phyloP scores from a whole-genome alignment of 2,113 vertebrate genomes.

The Xiphophorus hellerii region DNA sequence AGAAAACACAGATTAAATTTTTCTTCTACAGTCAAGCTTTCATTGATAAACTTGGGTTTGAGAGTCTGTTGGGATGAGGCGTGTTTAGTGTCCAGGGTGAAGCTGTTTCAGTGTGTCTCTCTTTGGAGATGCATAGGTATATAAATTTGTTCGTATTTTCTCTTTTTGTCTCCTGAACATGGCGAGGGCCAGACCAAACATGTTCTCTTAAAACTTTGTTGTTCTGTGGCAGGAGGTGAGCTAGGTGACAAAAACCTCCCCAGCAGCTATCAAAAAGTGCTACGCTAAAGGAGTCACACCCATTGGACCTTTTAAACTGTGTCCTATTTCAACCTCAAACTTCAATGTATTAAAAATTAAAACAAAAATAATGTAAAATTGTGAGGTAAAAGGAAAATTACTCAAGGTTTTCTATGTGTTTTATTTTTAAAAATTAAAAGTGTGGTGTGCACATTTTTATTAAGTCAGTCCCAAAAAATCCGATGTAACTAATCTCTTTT shows the following conservation, averaged over 20 bases:
- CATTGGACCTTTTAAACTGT: not conserved
- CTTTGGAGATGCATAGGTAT: constrained; percentile 14
- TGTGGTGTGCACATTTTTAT: not conserved
- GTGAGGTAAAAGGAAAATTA: not conserved
- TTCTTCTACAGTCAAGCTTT: constrained; percentile 37
- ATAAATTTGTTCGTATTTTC: constrained; percentile 26
- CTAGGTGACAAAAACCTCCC: constrained; percentile 59
- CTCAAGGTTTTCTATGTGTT: not conserved
- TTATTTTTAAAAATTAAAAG: too few relatives aligned
- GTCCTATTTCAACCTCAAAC: not conserved
- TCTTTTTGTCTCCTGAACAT: constrained; percentile 39
- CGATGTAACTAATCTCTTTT: not conserved
- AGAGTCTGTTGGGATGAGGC: not conserved
- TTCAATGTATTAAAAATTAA: not conserved
- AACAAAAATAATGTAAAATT: not conserved
- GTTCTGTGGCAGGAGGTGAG: constrained; percentile 61
- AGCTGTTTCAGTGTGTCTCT: constrained; percentile 20
- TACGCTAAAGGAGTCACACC: not conserved
- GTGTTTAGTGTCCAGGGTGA: constrained; percentile 12
- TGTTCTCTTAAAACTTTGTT: constrained; percentile 45
- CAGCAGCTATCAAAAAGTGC: constrained; percentile 55
- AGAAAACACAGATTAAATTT: not conserved
- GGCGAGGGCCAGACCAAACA: constrained; percentile 65
- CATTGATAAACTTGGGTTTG: constrained; percentile 18
- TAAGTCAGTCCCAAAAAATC: not conserved